phyloP scores from a whole-genome alignment of 2,113 vertebrate species.

The Gadus macrocephalus region DNA sequence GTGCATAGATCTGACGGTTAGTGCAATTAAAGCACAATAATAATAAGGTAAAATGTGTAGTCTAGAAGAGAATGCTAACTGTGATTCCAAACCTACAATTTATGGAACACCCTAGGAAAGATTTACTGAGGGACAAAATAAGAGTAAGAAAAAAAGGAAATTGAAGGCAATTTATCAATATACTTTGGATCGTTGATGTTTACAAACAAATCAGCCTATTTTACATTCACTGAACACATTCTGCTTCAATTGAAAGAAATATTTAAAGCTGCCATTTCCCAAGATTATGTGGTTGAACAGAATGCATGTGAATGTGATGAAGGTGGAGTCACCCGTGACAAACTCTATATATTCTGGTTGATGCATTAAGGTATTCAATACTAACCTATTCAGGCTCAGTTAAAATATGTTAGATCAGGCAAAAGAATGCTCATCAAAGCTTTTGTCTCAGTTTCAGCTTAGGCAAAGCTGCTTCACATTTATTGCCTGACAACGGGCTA shows the following conservation, averaged over 20 bases:
- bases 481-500: too few species aligned
- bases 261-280: slow-evolving; percentile 18
- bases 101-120: too few species aligned
- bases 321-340: not conserved
- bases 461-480: too few species aligned
- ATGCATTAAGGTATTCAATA: too few species aligned
- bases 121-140: slow-evolving; percentile 13
- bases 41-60: not conserved
- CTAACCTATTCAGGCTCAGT: too few species aligned
- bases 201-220: slow-evolving; percentile 10
- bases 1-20: slow-evolving; percentile 50
- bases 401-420: too few species aligned
- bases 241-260: slow-evolving; percentile 42
- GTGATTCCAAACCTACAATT: too few species aligned
- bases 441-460: too few species aligned
- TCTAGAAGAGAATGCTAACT: too few species aligned
- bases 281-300: not conserved
- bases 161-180: slow-evolving; percentile 24
- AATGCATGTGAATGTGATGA: not conserved
- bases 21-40: slow-evolving; percentile 28
- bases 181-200: slow-evolving; percentile 42
- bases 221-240: slow-evolving; percentile 57
- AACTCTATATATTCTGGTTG: too few species aligned
- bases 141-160: slow-evolving; percentile 12
- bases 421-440: too few species aligned